These are phyloP conservation scores for Ptychadena robeensis DNA, from an alignment of 2,797 vertebrate species.

Conservation along the genomic window DNA sequence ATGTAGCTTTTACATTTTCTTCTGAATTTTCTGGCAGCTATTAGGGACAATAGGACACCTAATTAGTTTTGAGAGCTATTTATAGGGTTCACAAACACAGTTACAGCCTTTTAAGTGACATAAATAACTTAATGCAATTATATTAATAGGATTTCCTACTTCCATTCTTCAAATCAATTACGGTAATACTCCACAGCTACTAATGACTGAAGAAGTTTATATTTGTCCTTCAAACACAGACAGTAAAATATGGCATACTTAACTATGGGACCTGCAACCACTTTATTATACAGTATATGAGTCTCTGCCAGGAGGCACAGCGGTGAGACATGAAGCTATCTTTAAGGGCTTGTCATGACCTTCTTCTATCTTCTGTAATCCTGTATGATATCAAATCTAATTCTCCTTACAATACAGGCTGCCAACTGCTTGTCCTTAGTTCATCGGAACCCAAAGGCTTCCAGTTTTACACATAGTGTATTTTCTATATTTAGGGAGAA, in stretches of 20 bases:
- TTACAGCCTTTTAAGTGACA: background rate
- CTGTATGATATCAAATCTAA: slow-evolving; percentile 17
- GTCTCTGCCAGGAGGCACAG: slow-evolving; percentile 8
- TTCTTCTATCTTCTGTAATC: slow-evolving; percentile 37
- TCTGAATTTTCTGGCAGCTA: too few species aligned
- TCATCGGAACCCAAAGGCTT: slow-evolving; percentile 37
- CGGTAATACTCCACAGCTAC: background rate
- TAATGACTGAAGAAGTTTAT: background rate
- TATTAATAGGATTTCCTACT: background rate
- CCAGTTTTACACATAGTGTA: slow-evolving; percentile 55
- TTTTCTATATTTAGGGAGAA: slow-evolving; percentile 54
- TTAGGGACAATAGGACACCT: too few species aligned
- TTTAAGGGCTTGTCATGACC: slow-evolving; percentile 30
- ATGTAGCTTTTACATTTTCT: too few species aligned
- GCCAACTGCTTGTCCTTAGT: slow-evolving; percentile 31
- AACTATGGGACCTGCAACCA: background rate
- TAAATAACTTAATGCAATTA: background rate
- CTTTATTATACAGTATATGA: slow-evolving; percentile 4
- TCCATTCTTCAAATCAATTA: background rate
- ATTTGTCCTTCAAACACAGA: background rate
- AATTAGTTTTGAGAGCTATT: background rate
- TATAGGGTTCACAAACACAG: background rate
- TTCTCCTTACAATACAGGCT: slow-evolving; percentile 37
- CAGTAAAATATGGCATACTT: background rate
- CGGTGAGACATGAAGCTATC: slow-evolving; percentile 30